Evolutionary conservation across 2,797 vertebrate species (phyloP).

Genomic region (Erpetoichthys calabaricus): DNA sequence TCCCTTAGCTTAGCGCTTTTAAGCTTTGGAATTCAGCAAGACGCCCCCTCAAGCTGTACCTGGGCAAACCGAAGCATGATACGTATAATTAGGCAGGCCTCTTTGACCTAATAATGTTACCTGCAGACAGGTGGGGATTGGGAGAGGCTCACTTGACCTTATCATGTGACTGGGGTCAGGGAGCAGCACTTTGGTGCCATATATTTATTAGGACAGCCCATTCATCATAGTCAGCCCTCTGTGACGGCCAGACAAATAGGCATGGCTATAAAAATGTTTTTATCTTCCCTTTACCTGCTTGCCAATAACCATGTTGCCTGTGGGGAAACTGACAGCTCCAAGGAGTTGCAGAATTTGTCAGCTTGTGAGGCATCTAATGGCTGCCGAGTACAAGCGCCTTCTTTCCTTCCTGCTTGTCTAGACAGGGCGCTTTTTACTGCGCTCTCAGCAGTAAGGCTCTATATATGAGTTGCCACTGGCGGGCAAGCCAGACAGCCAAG

Average conservation of each 20-base stretch:
- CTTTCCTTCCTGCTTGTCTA: constrained; percentile 42
- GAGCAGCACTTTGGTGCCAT: constrained; percentile 45
- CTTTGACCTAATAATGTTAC: constrained; percentile 56
- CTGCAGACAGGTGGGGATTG: constrained; percentile 57
- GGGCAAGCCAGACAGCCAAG: neutral
- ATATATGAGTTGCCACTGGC: constrained; percentile 7
- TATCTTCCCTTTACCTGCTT: constrained; percentile 44
- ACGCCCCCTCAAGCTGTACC: constrained; percentile 36
- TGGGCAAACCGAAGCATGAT: constrained; percentile 41
- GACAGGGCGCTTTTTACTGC: constrained; percentile 36
- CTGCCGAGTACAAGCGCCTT: constrained; percentile 45
- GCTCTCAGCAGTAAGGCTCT: constrained; percentile 23
- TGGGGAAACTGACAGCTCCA: constrained; percentile 27
- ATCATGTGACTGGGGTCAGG: constrained; percentile 62
- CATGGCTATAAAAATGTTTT: constrained; percentile 31
- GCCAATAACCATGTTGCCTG: constrained; percentile 41
- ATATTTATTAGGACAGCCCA: constrained; percentile 46
- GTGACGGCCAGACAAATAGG: constrained; percentile 46
- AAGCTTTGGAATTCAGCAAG: constrained; percentile 45
- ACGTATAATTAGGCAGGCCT: constrained; percentile 44
- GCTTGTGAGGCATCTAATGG: constrained; percentile 50
- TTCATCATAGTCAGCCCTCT: constrained; percentile 44
- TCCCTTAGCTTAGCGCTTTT: constrained; percentile 41
- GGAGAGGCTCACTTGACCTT: constrained; percentile 46
- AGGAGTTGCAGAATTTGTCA: constrained; percentile 58